These are phyloP conservation scores for Leptinotarsa lineolata DNA, from an alignment of 1,140 invertebrate genomes.

Conservation along the genomic window DNA sequence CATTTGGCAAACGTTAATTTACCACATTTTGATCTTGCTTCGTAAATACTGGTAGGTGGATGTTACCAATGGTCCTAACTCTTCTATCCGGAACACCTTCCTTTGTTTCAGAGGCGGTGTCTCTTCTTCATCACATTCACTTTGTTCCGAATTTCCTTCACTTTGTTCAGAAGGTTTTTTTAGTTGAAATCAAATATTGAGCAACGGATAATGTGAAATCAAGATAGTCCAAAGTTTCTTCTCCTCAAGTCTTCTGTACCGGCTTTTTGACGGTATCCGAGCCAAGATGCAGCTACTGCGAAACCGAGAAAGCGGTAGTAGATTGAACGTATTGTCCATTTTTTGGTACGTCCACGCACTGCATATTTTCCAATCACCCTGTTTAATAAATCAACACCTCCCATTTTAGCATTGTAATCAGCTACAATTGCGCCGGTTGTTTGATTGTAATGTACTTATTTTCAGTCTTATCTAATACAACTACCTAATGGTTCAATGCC, in stretches of 20 bases:
- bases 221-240: neutral
- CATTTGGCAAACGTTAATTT: neutral
- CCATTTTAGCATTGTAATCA: conserved; percentile 26
- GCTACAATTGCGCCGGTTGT: conserved; percentile 20
- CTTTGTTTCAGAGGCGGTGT: neutral
- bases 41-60: neutral
- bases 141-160: neutral
- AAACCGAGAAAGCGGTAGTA: conserved; percentile 37
- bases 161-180: too few relatives aligned
- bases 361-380: conserved; percentile 26
- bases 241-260: neutral
- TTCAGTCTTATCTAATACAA: conserved; percentile 21
- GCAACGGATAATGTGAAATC: neutral
- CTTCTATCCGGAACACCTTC: conserved; percentile 6
- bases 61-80: neutral
- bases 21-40: neutral
- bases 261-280: conserved; percentile 26
- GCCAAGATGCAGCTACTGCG: conserved; percentile 31
- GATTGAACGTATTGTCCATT: conserved; percentile 31
- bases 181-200: too few relatives aligned
- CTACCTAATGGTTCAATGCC: conserved; percentile 11
- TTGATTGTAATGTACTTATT: conserved; percentile 18
- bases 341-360: conserved; percentile 29
- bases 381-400: conserved; percentile 25
- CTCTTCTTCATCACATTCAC: conserved; percentile 8